phyloP scores from a whole-genome alignment of 2,113 vertebrate species.

The Cyprinodon variegatus region DNA sequence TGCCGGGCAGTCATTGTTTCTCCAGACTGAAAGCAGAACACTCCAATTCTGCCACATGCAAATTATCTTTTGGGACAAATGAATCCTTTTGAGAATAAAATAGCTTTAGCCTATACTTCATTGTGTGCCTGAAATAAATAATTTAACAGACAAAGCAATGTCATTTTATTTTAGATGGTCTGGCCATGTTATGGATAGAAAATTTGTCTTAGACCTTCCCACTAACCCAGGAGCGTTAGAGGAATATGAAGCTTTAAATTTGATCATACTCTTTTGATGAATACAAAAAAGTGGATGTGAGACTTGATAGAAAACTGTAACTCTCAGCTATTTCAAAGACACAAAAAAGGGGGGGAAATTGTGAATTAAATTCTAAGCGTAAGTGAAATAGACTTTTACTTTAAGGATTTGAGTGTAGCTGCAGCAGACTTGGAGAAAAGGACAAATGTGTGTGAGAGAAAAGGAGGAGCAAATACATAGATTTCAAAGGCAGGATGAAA shows the following conservation, averaged over 20 bases:
- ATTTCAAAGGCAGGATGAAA: slow-evolving; percentile 65
- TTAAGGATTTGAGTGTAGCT: slow-evolving; percentile 62
- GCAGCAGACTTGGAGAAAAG: slow-evolving; percentile 49
- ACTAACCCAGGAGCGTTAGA: slow-evolving; percentile 23
- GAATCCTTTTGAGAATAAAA: slow-evolving; percentile 70
- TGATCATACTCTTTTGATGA: slow-evolving; percentile 53
- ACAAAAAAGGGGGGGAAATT: slow-evolving; percentile 46
- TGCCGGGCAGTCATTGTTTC: slow-evolving; percentile 68
- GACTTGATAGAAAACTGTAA: slow-evolving; percentile 63
- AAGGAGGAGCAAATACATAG: slow-evolving; percentile 58
- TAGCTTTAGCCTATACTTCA: slow-evolving; percentile 66
- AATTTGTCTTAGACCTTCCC: slow-evolving; percentile 34
- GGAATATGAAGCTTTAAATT: slow-evolving; percentile 42
- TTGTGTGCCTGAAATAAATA: slow-evolving; percentile 72
- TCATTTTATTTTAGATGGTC: slow-evolving; percentile 69
- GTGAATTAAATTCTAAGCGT: slow-evolving; percentile 72
- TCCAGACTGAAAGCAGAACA: slow-evolving; percentile 60
- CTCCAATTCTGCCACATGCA: slow-evolving; percentile 61
- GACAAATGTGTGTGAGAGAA: slow-evolving; percentile 57
- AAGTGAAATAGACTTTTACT: slow-evolving; percentile 77
- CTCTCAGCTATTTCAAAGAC: slow-evolving; percentile 61
- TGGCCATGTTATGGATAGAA: slow-evolving; percentile 50
- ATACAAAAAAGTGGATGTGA: slow-evolving; percentile 65
- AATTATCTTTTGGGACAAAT: slow-evolving; percentile 70
- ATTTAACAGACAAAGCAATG: slow-evolving; percentile 64